These are phyloP conservation scores for Sander vitreus DNA, from an alignment of 2,113 vertebrate genomes.

Conservation along the genomic window DNA sequence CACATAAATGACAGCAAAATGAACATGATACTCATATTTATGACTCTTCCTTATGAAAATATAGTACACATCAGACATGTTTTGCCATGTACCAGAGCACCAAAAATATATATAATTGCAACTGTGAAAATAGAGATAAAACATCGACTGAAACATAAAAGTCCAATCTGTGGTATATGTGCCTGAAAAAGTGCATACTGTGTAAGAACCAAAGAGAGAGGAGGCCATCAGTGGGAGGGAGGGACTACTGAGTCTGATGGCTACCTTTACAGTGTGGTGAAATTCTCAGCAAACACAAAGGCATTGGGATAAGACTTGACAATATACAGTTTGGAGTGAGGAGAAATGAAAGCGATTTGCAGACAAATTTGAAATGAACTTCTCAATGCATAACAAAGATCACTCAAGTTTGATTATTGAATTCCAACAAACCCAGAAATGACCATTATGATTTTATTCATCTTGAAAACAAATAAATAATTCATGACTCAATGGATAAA, in stretches of 20 bases:
- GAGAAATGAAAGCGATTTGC: constrained; percentile 34
- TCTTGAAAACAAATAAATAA: constrained; percentile 80
- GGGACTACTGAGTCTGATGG: constrained; percentile 61
- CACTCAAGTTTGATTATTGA: constrained; percentile 45
- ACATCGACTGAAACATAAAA: constrained; percentile 69
- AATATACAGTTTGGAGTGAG: constrained; percentile 50
- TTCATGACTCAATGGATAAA: constrained; percentile 66
- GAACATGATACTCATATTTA: constrained; percentile 82
- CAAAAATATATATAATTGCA: constrained; percentile 80
- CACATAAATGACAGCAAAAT: constrained; percentile 86
- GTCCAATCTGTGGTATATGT: constrained; percentile 80
- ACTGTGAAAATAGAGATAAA: constrained; percentile 75
- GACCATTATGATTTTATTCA: constrained; percentile 66
- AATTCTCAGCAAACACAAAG: constrained; percentile 70
- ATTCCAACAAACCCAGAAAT: constrained; percentile 59
- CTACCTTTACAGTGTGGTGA: constrained; percentile 82
- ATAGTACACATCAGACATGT: constrained; percentile 82
- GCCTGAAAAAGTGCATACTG: constrained; percentile 82
- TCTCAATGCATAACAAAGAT: constrained; percentile 42
- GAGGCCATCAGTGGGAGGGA: constrained; percentile 68
- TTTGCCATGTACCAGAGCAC: constrained; percentile 82
- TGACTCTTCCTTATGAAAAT: constrained; percentile 84
- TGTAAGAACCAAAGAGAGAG: constrained; percentile 75
- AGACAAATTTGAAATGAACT: constrained; percentile 37
- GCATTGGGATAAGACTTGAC: constrained; percentile 47